Evolutionary conservation across 2,797 vertebrate species (phyloP).

Genomic region (Oreortyx pictus): DNA sequence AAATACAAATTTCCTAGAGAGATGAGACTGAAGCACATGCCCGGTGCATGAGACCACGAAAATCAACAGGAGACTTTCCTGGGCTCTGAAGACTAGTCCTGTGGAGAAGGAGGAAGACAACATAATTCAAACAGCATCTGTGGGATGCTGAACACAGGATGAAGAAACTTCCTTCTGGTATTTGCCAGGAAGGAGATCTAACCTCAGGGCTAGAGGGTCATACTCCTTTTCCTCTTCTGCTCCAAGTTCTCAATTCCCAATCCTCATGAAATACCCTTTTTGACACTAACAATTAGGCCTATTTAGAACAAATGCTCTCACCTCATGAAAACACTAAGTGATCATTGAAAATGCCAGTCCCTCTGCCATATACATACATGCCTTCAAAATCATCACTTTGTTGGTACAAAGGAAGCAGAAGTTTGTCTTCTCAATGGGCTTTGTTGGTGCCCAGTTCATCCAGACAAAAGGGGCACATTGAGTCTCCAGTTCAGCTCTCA

Average conservation of each 20-base stretch:
- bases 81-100: not conserved
- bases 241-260: not conserved
- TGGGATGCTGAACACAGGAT: not conserved
- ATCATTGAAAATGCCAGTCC: too few species aligned
- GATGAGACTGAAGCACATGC: not conserved
- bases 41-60: not conserved
- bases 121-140: not conserved
- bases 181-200: not conserved
- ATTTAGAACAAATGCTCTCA: not conserved
- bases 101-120: not conserved
- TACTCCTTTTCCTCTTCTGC: not conserved
- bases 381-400: not conserved
- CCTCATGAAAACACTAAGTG: not conserved
- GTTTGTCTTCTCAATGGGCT: not conserved
- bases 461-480: accelerated
- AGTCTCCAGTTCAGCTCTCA: not conserved
- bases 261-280: not conserved
- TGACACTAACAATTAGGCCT: not conserved
- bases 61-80: not conserved
- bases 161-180: not conserved
- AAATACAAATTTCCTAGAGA: not conserved
- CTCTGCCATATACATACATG: not conserved
- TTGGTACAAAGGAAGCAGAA: not conserved
- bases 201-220: not conserved
- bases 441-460: not conserved